These are phyloP conservation scores for Orchesellides sinensis DNA, from an alignment of 2,888 invertebrate species.

Conservation along the genomic window DNA sequence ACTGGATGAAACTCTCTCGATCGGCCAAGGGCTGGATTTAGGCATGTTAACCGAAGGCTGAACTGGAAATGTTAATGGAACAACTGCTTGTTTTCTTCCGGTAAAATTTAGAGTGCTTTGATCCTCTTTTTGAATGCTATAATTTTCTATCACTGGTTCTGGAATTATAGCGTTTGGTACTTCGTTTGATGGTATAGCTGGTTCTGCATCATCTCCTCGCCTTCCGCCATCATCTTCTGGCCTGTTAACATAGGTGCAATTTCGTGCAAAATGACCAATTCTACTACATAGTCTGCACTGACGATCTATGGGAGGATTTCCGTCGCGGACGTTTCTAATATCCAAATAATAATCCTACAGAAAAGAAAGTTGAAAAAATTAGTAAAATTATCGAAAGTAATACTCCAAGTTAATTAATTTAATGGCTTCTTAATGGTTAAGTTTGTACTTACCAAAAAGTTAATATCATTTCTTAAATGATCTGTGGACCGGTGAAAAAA, in stretches of 20 bases:
- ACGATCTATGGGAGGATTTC: conserved; percentile 79
- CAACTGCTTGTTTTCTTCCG: too few species aligned
- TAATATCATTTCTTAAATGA: conserved; percentile 18
- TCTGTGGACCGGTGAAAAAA: conserved; percentile 64
- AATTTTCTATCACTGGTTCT: too few species aligned
- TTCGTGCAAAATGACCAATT: conserved; percentile 79
- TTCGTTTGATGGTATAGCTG: neutral
- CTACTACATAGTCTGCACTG: conserved; percentile 79
- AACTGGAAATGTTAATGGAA: neutral
- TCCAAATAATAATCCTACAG: conserved; percentile 74
- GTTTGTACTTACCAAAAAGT: conserved; percentile 74
- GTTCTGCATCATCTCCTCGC: neutral
- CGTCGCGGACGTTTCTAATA: conserved; percentile 77
- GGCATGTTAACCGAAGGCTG: too few species aligned
- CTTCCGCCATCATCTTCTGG: conserved; percentile 20
- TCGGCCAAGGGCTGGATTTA: too few species aligned
- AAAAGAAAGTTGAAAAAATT: too few species aligned
- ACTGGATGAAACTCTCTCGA: neutral
- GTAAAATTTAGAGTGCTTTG: neutral
- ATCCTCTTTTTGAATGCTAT: neutral
- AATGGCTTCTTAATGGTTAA: too few species aligned
- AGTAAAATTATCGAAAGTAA: too few species aligned
- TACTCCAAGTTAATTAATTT: too few species aligned
- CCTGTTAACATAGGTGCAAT: conserved; percentile 76
- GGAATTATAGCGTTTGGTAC: too few species aligned